These are phyloP conservation scores for Orchesella flavescens DNA, from an alignment of 2,888 invertebrate species.

Conservation along the genomic window DNA sequence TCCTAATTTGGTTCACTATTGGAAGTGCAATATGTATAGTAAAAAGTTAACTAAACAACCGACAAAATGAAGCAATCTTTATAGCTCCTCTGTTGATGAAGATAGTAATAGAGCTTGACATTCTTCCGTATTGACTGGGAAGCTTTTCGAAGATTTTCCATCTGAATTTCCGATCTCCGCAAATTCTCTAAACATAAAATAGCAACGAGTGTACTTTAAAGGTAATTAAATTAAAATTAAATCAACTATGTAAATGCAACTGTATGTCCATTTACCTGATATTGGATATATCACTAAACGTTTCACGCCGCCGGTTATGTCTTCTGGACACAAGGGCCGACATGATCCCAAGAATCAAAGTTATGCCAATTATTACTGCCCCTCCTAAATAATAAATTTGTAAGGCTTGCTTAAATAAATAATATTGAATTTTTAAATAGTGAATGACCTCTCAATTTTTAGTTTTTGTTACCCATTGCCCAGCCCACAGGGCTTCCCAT, in stretches of 20 bases:
- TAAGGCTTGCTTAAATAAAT: no score
- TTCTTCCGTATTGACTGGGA: slow-evolving; percentile 59
- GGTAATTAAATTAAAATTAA: no score
- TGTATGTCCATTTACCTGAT: slow-evolving; percentile 13
- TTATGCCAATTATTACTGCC: slow-evolving; percentile 65
- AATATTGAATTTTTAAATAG: no score
- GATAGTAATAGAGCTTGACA: slow-evolving; percentile 67
- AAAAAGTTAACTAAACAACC: no score
- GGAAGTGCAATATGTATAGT: no score
- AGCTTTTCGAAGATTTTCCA: slow-evolving; percentile 30
- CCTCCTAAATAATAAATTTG: slow-evolving; percentile 56
- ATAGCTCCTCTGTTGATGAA: slow-evolving; percentile 68
- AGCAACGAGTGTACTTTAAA: no score
- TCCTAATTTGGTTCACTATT: no score
- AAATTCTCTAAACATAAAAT: slow-evolving; percentile 41
- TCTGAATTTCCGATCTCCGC: slow-evolving; percentile 28
- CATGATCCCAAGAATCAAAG: slow-evolving; percentile 66
- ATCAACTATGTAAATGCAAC: no score
- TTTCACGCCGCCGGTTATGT: slow-evolving; percentile 18
- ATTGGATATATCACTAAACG: slow-evolving; percentile 26
- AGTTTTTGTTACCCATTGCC: slow-evolving; percentile 68
- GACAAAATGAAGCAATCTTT: not conserved
- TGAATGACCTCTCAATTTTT: no score
- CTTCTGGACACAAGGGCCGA: slow-evolving; percentile 59
- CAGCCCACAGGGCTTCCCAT: slow-evolving; percentile 67